Evolutionary conservation across 2,113 vertebrate genomes (phyloP).

Genomic region (Podarcis raffonei): DNA sequence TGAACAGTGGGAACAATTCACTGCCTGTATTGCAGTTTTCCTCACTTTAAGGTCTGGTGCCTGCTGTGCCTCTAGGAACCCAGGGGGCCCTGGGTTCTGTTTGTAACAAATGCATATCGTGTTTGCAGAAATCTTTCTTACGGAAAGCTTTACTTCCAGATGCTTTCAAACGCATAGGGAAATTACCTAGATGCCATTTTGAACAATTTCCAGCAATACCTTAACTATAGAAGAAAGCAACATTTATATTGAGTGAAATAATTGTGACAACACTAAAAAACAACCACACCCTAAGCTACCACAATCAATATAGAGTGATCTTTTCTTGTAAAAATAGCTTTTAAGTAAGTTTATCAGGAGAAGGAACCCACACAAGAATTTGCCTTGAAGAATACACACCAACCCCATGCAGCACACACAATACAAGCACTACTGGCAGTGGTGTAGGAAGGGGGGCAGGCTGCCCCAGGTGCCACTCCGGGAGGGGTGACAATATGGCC

Average conservation of each 20-base stretch:
- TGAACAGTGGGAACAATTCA: background rate
- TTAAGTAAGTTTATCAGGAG: background rate
- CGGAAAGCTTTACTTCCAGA: background rate
- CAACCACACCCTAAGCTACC: background rate
- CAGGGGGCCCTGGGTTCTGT: background rate
- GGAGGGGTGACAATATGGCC: too few relatives aligned
- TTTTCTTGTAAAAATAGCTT: background rate
- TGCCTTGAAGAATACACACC: too few relatives aligned
- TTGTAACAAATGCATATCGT: background rate
- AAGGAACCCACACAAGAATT: background rate
- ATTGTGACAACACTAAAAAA: slow-evolving; percentile 14
- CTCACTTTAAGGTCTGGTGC: background rate
- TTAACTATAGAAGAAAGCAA: slow-evolving; percentile 12
- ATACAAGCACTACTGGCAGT: too few relatives aligned
- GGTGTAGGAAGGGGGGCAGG: too few relatives aligned
- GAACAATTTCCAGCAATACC: slow-evolving; percentile 19
- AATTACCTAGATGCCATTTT: slow-evolving; percentile 16
- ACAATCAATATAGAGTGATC: background rate
- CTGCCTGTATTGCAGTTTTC: background rate
- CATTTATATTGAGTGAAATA: background rate
- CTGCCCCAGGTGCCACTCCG: too few relatives aligned
- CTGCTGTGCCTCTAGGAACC: background rate
- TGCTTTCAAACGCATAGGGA: background rate
- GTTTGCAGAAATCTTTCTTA: background rate
- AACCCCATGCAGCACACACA: too few relatives aligned